phyloP scores from a whole-genome alignment of 2,797 vertebrate genomes.

The Alfaro cultratus region DNA sequence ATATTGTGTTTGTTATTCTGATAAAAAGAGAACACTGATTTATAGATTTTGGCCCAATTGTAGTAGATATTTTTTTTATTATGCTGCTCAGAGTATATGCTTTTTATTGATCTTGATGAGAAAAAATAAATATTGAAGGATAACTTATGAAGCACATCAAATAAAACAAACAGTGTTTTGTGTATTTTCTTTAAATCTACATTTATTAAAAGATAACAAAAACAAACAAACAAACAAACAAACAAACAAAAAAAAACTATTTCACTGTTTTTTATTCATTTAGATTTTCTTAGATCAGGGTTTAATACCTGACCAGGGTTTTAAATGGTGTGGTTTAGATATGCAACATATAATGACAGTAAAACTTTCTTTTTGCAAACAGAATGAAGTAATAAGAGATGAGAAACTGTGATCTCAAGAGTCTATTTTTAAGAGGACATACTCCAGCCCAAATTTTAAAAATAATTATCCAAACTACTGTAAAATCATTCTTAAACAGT shows the following conservation, averaged over 20 bases:
- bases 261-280: background rate
- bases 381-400: background rate
- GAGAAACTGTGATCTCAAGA: background rate
- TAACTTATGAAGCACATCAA: background rate
- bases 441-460: background rate
- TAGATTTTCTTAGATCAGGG: background rate
- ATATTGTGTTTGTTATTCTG: constrained; percentile 30
- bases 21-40: constrained; percentile 15
- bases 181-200: background rate
- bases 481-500: background rate
- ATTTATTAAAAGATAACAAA: background rate
- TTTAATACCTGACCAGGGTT: background rate
- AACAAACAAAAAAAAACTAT: background rate
- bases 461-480: background rate
- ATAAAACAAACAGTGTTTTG: background rate
- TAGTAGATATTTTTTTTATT: background rate
- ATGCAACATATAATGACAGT: background rate
- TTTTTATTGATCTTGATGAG: background rate
- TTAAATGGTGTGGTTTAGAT: background rate
- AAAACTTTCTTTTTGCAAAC: background rate
- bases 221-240: background rate
- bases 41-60: background rate
- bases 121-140: background rate
- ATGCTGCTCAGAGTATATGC: background rate
- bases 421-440: background rate